Percentiles rank a stretch among this genome's conserved stretches.
These are phyloP conservation scores for Ischnura elegans DNA, from an alignment of 2,888 invertebrate genomes.

Conservation along the genomic window DNA sequence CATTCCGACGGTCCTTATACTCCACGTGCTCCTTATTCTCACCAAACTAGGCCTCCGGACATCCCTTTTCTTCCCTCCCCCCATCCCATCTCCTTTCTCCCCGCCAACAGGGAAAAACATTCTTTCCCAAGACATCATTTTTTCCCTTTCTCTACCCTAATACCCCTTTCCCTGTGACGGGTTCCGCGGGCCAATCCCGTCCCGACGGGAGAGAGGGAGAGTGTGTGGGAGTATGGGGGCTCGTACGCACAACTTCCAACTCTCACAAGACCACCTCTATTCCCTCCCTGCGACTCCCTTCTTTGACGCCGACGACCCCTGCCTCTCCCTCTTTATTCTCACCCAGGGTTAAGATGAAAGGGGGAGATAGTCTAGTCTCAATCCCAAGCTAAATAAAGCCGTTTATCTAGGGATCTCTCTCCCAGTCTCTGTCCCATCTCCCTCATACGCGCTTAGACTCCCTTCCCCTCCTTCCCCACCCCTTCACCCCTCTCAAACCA, in stretches of 20 bases:
- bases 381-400: conserved; percentile 38
- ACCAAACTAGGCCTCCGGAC: neutral
- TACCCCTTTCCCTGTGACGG: neutral
- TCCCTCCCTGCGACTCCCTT: neutral
- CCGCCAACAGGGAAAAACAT: neutral
- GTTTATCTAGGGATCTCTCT: conserved; percentile 23
- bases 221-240: neutral
- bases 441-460: neutral
- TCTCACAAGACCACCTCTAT: neutral
- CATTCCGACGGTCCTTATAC: neutral
- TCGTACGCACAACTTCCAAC: neutral
- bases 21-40: neutral
- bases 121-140: neutral
- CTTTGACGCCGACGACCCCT: no score
- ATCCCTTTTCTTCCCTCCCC: neutral
- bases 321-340: conserved; percentile 16
- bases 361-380: conserved; percentile 28
- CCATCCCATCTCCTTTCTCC: neutral
- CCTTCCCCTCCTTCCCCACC: neutral
- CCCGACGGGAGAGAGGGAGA: neutral
- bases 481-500: neutral
- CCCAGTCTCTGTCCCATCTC: neutral
- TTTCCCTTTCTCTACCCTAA: neutral
- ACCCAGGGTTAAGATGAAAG: conserved; percentile 22
- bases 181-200: neutral